These are phyloP conservation scores for Jacana jacana DNA, from an alignment of 2,113 vertebrate genomes.

Conservation along the genomic window DNA sequence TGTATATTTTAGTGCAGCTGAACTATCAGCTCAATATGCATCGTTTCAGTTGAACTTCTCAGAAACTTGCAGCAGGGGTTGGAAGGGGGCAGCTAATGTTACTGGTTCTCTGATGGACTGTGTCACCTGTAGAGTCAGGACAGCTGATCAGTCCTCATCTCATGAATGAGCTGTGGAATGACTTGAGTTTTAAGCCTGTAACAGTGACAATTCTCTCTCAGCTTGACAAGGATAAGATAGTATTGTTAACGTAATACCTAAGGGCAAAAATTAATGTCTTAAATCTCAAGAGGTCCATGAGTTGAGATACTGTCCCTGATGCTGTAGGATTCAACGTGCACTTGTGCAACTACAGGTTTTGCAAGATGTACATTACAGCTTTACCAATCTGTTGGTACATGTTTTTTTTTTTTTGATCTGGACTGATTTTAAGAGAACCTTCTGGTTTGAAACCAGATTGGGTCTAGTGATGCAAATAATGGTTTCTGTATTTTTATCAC, in stretches of 20 bases:
- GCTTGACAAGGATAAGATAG: neutral
- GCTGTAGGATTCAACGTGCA: neutral
- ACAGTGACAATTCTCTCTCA: neutral
- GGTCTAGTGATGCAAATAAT: constrained; percentile 68
- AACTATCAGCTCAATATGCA: neutral
- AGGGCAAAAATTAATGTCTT: neutral
- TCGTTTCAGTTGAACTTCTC: neutral
- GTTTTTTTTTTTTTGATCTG: neutral
- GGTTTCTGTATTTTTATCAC: constrained; percentile 79
- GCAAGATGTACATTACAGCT: neutral
- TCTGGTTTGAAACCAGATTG: neutral
- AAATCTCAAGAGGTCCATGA: neutral
- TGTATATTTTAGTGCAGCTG: neutral
- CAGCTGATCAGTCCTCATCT: neutral
- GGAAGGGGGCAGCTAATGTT: neutral
- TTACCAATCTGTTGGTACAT: neutral
- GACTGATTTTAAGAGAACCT: neutral
- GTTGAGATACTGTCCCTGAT: neutral
- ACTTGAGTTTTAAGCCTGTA: neutral
- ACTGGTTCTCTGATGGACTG: neutral
- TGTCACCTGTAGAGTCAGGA: neutral
- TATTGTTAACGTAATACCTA: neutral
- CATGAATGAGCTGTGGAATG: neutral
- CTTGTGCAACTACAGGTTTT: neutral
- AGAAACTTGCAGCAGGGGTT: neutral